Evolutionary conservation across 2,888 invertebrate genomes (phyloP).

Genomic region (Xestia sexstrigata): DNA sequence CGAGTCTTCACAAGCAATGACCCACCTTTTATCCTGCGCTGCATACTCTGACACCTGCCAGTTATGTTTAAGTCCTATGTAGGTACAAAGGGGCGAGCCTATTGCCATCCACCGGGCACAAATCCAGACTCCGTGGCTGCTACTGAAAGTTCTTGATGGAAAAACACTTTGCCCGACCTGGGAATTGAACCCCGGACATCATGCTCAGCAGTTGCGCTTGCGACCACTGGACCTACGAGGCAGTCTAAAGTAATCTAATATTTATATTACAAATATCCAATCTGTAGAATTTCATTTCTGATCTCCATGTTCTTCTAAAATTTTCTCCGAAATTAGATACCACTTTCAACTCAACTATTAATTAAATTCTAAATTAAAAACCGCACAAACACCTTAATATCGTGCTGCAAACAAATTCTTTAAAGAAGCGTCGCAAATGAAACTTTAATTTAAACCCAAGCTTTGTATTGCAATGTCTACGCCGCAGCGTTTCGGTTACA

Average conservation of each 20-base stretch:
- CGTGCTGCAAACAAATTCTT: background rate
- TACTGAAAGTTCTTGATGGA: no score
- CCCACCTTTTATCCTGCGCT: no score
- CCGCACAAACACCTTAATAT: constrained; percentile 3
- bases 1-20: no score
- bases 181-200: no score
- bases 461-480: constrained; percentile 25
- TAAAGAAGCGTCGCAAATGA: constrained; percentile 25
- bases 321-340: background rate
- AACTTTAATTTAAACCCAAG: constrained; percentile 39
- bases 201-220: no score
- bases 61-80: no score
- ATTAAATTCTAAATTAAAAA: constrained; percentile 32
- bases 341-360: background rate
- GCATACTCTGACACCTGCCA: no score
- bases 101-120: no score
- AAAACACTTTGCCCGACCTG: no score
- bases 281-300: background rate
- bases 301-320: background rate
- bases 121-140: no score
- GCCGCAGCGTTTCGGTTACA: constrained; percentile 1
- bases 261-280: background rate
- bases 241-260: background rate
- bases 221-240: background rate
- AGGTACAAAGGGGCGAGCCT: no score